Conservation (phyloP, 1,140 invertebrate genomes). For the Eubasilissa regina region DNA sequence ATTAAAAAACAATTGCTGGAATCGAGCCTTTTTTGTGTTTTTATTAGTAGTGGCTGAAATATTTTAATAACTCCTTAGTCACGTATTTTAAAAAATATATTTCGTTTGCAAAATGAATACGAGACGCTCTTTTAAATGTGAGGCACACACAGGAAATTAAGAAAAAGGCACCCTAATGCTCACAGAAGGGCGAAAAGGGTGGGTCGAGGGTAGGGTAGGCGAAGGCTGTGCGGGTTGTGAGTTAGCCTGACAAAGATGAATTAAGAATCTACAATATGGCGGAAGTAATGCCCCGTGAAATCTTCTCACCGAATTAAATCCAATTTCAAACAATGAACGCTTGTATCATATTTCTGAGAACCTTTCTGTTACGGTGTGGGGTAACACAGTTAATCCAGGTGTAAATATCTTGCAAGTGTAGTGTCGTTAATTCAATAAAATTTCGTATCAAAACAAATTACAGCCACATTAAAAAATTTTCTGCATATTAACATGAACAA, state of each 20-base stretch:
- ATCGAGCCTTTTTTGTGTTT: too few species aligned
- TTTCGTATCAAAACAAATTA: too few species aligned
- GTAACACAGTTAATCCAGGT: too few species aligned
- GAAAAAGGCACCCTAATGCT: conserved; percentile 1
- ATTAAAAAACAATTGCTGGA: too few species aligned
- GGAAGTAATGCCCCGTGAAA: not conserved
- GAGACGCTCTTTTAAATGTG: not conserved
- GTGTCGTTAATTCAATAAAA: too few species aligned
- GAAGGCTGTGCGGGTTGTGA: conserved; percentile 4
- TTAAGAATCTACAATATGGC: conserved; percentile 10
- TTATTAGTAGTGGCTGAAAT: too few species aligned
- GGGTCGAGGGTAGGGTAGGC: not conserved
- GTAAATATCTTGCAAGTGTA: too few species aligned
- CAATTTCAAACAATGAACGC: not conserved
- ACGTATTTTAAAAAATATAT: not conserved
- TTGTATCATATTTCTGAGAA: not conserved
- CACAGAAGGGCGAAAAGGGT: not conserved
- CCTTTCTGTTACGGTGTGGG: too few species aligned
- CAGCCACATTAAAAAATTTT: too few species aligned
- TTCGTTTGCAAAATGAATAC: not conserved
- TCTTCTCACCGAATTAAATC: not conserved
- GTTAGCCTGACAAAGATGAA: not conserved
- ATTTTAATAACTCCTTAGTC: too few species aligned
- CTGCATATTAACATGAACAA: too few species aligned
- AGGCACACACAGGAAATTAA: conserved; percentile 14